phyloP scores from a whole-genome alignment of 2,797 vertebrate species.

The Premnoplex brunnescens region DNA sequence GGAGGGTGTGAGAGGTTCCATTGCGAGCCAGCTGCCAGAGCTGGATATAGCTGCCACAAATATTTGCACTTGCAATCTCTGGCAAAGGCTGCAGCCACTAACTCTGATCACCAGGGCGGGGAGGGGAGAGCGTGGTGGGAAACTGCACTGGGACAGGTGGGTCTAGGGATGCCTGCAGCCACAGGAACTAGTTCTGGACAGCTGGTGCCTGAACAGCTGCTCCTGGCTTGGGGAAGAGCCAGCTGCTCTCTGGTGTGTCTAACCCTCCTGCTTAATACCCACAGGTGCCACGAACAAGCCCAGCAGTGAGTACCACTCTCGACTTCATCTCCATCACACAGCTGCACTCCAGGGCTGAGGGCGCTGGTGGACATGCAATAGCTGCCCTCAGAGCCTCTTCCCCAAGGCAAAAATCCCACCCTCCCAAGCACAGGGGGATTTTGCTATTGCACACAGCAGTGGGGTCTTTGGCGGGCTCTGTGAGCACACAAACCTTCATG shows the following conservation, averaged over 20 bases:
- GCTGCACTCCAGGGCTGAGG: neutral
- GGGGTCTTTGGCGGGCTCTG: neutral
- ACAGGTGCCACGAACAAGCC: neutral
- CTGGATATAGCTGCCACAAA: rapidly evolving
- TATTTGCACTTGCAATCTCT: neutral
- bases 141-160: neutral
- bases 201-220: neutral
- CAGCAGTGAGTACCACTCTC: neutral
- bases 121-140: neutral
- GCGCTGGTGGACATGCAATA: rapidly evolving
- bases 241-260: neutral
- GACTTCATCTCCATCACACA: neutral
- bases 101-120: neutral
- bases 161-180: neutral
- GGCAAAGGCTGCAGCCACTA: neutral
- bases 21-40: neutral
- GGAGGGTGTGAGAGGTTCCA: neutral
- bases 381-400: neutral
- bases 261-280: neutral
- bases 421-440: neutral
- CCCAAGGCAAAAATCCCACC: neutral
- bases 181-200: neutral
- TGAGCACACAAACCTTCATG: neutral
- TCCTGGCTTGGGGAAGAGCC: neutral
- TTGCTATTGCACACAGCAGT: neutral